phyloP scores from a whole-genome alignment of 92 coral and sea anemone genomes.

The Epizoanthus illoricatus region DNA sequence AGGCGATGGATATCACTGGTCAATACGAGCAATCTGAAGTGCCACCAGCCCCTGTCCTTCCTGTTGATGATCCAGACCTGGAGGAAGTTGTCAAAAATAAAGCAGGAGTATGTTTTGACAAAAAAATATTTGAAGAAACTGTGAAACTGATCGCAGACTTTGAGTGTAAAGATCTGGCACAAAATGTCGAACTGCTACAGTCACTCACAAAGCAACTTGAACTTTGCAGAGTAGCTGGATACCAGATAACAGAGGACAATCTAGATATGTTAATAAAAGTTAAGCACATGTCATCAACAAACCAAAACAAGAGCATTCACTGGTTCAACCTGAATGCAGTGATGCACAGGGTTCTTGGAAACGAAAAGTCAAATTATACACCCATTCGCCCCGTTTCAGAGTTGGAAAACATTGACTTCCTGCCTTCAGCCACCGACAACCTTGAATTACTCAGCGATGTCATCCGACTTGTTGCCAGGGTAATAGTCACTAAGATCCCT shows the following conservation, averaged over 20 bases:
- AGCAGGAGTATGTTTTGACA: conserved; percentile 28
- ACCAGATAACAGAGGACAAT: conserved; percentile 58
- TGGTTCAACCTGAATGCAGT: conserved; percentile 57
- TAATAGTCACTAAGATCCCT: conserved; percentile 33
- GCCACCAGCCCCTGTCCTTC: too few relatives aligned
- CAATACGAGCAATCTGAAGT: not conserved
- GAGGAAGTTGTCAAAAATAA: not conserved
- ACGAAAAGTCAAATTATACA: not conserved
- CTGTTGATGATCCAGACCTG: not conserved
- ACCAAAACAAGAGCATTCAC: conserved; percentile 53
- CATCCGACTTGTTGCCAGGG: conserved; percentile 45
- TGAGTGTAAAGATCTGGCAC: conserved; percentile 24
- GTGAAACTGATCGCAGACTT: conserved; percentile 20
- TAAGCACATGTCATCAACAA: conserved; percentile 45
- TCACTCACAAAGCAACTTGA: not conserved
- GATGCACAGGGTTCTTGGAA: conserved; percentile 33
- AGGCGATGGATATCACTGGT: conserved; percentile 2
- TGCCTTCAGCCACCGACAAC: conserved; percentile 51
- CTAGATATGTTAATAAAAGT: conserved; percentile 50
- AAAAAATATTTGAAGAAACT: conserved; percentile 21
- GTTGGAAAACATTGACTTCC: conserved; percentile 55
- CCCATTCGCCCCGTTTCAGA: conserved; percentile 38
- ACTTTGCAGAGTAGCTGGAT: conserved; percentile 28
- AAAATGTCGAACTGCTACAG: conserved; percentile 15
- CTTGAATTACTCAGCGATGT: conserved; percentile 42